Conservation (phyloP, 1,140 invertebrate species). For the Galleria mellonella region DNA sequence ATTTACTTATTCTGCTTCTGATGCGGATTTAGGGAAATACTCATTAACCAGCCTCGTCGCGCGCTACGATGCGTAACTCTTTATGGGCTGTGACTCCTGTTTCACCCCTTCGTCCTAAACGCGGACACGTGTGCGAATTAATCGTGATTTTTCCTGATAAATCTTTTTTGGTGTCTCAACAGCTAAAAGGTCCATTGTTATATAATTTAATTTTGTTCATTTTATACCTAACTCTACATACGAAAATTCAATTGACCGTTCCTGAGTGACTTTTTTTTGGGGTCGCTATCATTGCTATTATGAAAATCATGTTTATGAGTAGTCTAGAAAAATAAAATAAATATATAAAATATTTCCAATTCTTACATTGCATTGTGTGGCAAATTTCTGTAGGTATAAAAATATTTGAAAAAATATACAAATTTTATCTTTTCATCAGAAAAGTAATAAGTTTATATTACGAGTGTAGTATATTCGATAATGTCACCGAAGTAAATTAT, state of each 20-base stretch:
- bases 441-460: too few relatives aligned
- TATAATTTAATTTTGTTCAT: constrained; percentile 28
- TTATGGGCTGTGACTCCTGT: constrained; percentile 57
- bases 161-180: constrained; percentile 20
- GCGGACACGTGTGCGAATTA: constrained; percentile 66
- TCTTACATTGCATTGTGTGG: too few relatives aligned
- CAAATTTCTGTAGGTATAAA: too few relatives aligned
- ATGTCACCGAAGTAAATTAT: too few relatives aligned
- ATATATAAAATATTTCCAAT: too few relatives aligned
- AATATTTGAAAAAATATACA: too few relatives aligned
- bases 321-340: too few relatives aligned
- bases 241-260: constrained; percentile 2
- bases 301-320: background rate
- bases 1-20: too few relatives aligned
- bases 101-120: constrained; percentile 61
- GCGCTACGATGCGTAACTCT: constrained; percentile 51
- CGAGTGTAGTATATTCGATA: too few relatives aligned
- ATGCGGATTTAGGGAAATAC: constrained; percentile 2
- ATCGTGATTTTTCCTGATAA: constrained; percentile 57
- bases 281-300: background rate
- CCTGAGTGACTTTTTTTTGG: constrained; percentile 3
- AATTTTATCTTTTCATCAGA: too few relatives aligned
- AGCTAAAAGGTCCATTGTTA: constrained; percentile 35
- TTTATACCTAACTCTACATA: constrained; percentile 9
- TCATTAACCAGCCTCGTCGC: constrained; percentile 38